phyloP scores from a whole-genome alignment of 2,113 vertebrate genomes.

The Grantiella picta region DNA sequence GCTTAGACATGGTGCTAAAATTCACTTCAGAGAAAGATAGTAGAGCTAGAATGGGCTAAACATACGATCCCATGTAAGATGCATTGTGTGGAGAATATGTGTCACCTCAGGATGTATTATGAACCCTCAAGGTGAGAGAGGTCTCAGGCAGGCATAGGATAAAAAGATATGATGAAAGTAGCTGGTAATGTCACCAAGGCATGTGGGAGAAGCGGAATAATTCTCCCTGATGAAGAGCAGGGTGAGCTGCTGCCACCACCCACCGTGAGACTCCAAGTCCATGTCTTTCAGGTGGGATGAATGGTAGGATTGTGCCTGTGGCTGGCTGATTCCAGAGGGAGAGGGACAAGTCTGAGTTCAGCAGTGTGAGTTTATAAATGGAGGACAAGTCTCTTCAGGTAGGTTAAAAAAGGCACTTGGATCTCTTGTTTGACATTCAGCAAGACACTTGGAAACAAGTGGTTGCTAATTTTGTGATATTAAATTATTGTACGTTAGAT shows the following conservation, averaged over 20 bases:
- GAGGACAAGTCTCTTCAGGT: background rate
- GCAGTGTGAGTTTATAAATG: background rate
- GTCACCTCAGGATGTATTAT: background rate
- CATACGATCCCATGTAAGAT: background rate
- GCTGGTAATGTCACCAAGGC: background rate
- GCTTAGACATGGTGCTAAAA: background rate
- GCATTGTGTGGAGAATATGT: background rate
- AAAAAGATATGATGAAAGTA: background rate
- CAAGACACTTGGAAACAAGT: background rate
- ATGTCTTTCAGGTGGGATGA: background rate
- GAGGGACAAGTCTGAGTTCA: background rate
- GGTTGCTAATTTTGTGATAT: background rate
- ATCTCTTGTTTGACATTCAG: background rate
- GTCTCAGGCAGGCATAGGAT: background rate
- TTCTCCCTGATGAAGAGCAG: background rate
- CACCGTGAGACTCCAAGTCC: fast-evolving
- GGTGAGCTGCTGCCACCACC: background rate
- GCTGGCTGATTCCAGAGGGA: background rate
- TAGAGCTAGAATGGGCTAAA: background rate
- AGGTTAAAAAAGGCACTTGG: background rate
- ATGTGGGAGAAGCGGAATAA: background rate
- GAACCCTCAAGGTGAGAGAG: background rate
- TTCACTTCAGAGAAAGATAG: background rate
- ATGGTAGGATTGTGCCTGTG: background rate
- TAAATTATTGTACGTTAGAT: background rate